Base-by-base conservation (phyloP, 2,113 vertebrate genomes). In the Pomatorhinus ruficollis region DNA sequence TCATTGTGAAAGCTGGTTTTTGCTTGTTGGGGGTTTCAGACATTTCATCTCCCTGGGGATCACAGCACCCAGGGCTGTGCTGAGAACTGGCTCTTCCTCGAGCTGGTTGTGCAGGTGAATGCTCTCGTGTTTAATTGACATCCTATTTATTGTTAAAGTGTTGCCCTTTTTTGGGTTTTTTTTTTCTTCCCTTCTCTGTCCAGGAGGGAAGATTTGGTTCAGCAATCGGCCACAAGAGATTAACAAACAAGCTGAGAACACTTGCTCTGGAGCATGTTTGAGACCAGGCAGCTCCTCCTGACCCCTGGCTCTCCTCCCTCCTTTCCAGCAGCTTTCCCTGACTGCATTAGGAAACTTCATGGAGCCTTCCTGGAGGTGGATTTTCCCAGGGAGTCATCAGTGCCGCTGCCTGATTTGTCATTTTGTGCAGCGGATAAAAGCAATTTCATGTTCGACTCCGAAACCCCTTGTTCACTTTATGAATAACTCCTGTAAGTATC, bases 231-330 rank as follows among this genome's bases (percentile, higher is more conserved):
- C 93, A 75, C 64, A 45, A 5, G 88, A n/a, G 83, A 90, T 96
- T 68, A 93, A 57, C 72, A 80, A 94, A 93, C 95, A 91, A 76
- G 83, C 93, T 81, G 64, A 92, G 71, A 90, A 90, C 90, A 68
- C 33, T 89, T 93, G 54, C 79, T 95, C 84, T 63, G 87, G 54
- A 50, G n/a, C 61, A 4, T 37, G 64, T 59, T 63, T 54, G 87
- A 54, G 72, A 60, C 10, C 79, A 56, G 59, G 33, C 61, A 52
- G 84, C 83, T 64, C 28, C 9, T 49, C 88, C 74, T 49, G 37
- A 44, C 28, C 66, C 65, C 14, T 2, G 0, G 13, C 42, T 65
- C 5, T 2, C 57, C 59, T 77, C 68, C 47, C 25, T 75, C 49
- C 72, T 42, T 74, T 82, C 77, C 77, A 66, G 72, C 69, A 84